Conservation (phyloP, 1,140 invertebrate species). For the Lithobius niger region DNA sequence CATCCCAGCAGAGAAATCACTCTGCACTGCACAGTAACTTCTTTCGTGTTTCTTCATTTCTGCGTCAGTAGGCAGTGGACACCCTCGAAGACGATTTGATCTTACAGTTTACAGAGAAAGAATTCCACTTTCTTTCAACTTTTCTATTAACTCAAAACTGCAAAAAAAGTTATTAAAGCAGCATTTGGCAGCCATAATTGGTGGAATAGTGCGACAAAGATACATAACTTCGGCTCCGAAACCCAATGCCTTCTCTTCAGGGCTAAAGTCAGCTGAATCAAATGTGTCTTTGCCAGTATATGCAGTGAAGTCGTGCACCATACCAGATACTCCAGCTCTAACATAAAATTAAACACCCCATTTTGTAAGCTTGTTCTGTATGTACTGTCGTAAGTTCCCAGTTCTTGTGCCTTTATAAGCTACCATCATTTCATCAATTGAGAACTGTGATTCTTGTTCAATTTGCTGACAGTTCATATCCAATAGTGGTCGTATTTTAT, state of each 20-base stretch:
- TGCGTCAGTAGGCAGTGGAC: neutral
- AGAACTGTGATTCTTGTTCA: neutral
- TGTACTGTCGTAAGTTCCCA: slow-evolving; percentile 28
- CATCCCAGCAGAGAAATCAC: too few relatives aligned
- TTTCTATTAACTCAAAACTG: neutral
- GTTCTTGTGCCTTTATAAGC: neutral
- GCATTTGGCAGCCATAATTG: neutral
- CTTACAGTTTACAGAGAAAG: neutral
- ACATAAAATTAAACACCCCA: slow-evolving; percentile 33
- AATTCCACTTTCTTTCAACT: neutral
- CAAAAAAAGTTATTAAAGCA: neutral
- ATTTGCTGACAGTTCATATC: neutral
- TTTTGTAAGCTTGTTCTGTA: slow-evolving; percentile 31
- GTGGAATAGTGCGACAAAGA: neutral
- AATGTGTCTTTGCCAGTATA: slow-evolving; percentile 24
- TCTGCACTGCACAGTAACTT: neutral
- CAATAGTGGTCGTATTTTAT: neutral
- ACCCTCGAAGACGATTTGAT: neutral
- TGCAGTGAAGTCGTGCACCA: slow-evolving; percentile 31
- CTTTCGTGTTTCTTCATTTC: neutral
- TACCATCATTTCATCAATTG: slow-evolving; percentile 1
- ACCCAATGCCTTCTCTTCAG: neutral
- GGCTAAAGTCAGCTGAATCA: neutral
- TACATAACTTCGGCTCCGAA: neutral
- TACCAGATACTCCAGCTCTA: slow-evolving; percentile 25